These are phyloP conservation scores for Conchocele bisecta DNA, from an alignment of 2,888 invertebrate genomes.

Conservation along the genomic window DNA sequence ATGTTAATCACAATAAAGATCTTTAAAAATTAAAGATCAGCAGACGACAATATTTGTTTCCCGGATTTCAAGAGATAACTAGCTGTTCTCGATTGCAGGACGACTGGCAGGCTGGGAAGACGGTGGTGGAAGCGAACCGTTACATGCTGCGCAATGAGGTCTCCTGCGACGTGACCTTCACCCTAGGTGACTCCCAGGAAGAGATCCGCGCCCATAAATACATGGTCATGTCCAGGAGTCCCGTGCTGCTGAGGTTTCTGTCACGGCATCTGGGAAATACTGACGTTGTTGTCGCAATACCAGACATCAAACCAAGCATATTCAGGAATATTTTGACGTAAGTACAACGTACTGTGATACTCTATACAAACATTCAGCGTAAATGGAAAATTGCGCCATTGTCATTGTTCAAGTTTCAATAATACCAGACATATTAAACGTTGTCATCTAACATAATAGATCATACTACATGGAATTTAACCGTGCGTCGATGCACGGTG, in stretches of 20 bases:
- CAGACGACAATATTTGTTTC: too few relatives aligned
- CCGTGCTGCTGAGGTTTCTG: constrained; percentile 60
- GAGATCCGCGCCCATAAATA: constrained; percentile 65
- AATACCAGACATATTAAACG: too few relatives aligned
- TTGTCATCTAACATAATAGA: too few relatives aligned
- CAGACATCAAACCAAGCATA: constrained; percentile 47
- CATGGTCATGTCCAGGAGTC: constrained; percentile 62
- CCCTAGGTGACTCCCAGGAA: constrained; percentile 52
- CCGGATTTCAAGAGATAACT: too few relatives aligned
- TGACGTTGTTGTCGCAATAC: constrained; percentile 38
- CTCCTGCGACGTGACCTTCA: constrained; percentile 59
- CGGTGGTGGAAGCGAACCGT: constrained; percentile 57
- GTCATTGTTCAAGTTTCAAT: too few relatives aligned
- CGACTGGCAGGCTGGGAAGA: constrained; percentile 61
- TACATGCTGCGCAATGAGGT: constrained; percentile 65
- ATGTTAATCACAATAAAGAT: too few relatives aligned
- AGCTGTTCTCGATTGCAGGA: constrained; percentile 40
- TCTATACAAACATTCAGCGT: too few relatives aligned
- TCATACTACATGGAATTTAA: too few relatives aligned
- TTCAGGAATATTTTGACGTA: constrained; percentile 55
- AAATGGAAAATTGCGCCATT: too few relatives aligned
- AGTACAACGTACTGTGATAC: too few relatives aligned
- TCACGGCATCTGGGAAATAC: constrained; percentile 52
- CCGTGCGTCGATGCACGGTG: too few relatives aligned
- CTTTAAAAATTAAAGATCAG: too few relatives aligned